These are phyloP conservation scores for Neocrepidodera transversa DNA, from an alignment of 2,888 invertebrate species.

Conservation along the genomic window DNA sequence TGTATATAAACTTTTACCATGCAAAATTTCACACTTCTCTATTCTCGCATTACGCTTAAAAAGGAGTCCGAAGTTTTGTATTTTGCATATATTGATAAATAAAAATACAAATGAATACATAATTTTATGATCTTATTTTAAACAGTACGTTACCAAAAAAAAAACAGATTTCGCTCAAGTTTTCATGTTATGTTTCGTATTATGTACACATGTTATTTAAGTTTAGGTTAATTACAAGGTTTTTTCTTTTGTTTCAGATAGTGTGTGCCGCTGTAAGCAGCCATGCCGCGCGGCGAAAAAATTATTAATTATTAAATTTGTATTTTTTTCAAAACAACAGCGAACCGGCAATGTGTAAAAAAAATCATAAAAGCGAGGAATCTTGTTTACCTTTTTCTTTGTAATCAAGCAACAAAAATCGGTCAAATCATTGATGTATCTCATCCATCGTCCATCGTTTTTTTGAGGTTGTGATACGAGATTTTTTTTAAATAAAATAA, in stretches of 20 bases:
- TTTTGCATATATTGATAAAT: too few species aligned
- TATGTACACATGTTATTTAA: too few species aligned
- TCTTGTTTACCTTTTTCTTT: conserved; percentile 51
- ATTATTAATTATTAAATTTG: conserved; percentile 54
- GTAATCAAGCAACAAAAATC: conserved; percentile 38
- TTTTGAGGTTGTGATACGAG: conserved; percentile 30
- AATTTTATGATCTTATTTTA: too few species aligned
- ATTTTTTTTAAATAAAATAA: conserved; percentile 2
- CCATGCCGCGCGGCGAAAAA: conserved; percentile 59
- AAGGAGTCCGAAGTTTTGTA: too few species aligned
- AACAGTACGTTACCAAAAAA: too few species aligned
- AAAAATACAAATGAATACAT: too few species aligned
- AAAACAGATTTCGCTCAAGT: too few species aligned
- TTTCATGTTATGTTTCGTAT: too few species aligned
- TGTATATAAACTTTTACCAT: too few species aligned
- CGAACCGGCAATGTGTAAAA: conserved; percentile 59
- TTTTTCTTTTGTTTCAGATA: conserved; percentile 57
- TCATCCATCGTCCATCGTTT: conserved; percentile 37
- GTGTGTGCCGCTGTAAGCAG: conserved; percentile 59
- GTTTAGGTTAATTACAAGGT: too few species aligned
- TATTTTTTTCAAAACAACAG: conserved; percentile 60
- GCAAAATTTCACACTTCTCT: too few species aligned
- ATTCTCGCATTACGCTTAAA: too few species aligned
- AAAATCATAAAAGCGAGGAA: conserved; percentile 43
- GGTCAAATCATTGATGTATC: conserved; percentile 35